Evolutionary conservation across 2,113 vertebrate genomes (phyloP).

Genomic region (Naja naja): DNA sequence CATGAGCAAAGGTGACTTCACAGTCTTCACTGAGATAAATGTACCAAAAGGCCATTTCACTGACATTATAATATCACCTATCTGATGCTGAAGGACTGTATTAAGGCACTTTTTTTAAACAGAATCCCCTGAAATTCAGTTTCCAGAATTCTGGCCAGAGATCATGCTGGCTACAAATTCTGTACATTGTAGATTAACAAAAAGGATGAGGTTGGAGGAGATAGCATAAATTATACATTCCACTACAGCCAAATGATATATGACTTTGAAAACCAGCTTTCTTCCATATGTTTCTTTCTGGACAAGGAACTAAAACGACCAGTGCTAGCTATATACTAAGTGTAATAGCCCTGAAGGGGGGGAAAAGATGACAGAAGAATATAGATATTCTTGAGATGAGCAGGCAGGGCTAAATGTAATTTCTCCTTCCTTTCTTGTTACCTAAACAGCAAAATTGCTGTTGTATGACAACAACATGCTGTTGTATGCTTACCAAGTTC

Average conservation of each 20-base stretch:
- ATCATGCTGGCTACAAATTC: neutral
- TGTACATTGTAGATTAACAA: neutral
- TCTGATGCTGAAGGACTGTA: neutral
- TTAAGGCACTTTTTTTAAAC: neutral
- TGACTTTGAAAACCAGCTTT: neutral
- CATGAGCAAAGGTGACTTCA: neutral
- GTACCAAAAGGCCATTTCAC: neutral
- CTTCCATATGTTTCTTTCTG: neutral
- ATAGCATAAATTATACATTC: neutral
- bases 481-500: neutral
- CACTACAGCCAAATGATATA: neutral
- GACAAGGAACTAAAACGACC: neutral
- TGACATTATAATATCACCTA: slow-evolving; percentile 44
- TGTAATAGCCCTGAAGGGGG: neutral
- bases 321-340: neutral
- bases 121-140: neutral
- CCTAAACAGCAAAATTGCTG: neutral
- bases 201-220: neutral
- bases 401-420: rapidly evolving
- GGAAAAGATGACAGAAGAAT: neutral
- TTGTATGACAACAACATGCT: neutral
- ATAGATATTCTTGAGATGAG: neutral
- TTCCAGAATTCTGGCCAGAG: neutral
- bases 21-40: slow-evolving; percentile 23
- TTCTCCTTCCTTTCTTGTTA: neutral